Evolutionary conservation across 2,113 vertebrate genomes (phyloP), one percentile per base, ranked within the genome.

Genomic region (Xiphias gladius): DNA sequence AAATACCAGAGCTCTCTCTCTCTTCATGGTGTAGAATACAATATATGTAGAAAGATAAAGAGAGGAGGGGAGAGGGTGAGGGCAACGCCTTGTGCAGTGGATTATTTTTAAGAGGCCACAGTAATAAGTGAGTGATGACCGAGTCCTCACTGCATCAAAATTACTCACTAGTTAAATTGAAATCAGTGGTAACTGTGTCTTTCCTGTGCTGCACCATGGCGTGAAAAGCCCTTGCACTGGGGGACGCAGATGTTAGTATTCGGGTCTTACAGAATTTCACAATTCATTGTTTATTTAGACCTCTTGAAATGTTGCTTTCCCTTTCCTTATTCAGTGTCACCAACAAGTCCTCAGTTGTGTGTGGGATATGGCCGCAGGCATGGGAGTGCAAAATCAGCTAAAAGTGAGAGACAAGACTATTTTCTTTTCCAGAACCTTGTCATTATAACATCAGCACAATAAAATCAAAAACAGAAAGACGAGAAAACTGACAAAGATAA

Each of bases 1-100:
- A 93, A 91, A 91, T 84, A 58, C 76, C 87, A 80, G 57, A 89
- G 80, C 61, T 67, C 84, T 86, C 52, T 77, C 30, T 64, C 61
- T 62, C 28, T n/a, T n/a, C 66, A 76, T 32, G 57, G 61, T 65
- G 55, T 58, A 88, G 65, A 80, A 63, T 71, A 58, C 68, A 73
- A 62, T 64, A 64, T 62, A 79, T 67, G 43, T 19, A 41, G n/a
- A 26, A 50, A 59, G 26, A 78, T 74, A 20, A 68, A 64, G 54
- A 20, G 41, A 73, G 58, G 20, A 50, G 26, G 64, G 19, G 26
- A 50, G 41, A 52, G 35, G 13, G 5, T 35, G 64, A 59, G 28
- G 57, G 59, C 7, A 16, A 37, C 41, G 19, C 12, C 12, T 61
- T 3, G 37, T 22, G 20, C 28, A 8, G 32, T 4, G 46, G 43